These are phyloP conservation scores for Metallyticus violacea DNA, from an alignment of 2,888 invertebrate genomes.

Conservation along the genomic window DNA sequence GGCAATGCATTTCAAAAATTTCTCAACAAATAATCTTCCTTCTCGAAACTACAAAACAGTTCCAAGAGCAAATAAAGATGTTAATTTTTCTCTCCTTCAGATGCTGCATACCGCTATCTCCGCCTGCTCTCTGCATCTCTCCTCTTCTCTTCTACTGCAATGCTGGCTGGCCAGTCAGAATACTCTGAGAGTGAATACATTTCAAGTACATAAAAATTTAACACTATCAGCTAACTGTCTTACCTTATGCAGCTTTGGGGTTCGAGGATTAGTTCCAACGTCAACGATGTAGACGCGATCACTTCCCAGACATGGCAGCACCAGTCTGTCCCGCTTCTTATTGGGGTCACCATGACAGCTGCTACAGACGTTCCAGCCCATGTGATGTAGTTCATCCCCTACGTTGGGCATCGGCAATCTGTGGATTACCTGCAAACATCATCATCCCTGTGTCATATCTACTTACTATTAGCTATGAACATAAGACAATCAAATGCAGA, in stretches of 20 bases:
- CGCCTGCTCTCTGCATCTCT: background rate
- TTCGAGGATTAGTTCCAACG: slow-evolving; percentile 66
- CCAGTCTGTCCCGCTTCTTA: slow-evolving; percentile 69
- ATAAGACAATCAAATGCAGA: too few species aligned
- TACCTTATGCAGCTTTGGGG: slow-evolving; percentile 73
- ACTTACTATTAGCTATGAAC: too few species aligned
- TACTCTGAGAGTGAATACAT: too few species aligned
- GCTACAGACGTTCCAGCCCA: slow-evolving; percentile 96
- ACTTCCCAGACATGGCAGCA: slow-evolving; percentile 79
- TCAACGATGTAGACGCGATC: slow-evolving; percentile 84
- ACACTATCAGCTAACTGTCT: background rate
- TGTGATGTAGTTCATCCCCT: slow-evolving; percentile 91
- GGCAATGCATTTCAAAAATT: too few species aligned
- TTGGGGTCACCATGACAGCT: slow-evolving; percentile 68
- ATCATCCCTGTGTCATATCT: background rate
- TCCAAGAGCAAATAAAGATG: too few species aligned
- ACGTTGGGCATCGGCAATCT: slow-evolving; percentile 72
- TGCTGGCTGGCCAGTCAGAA: too few species aligned
- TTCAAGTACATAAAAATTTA: background rate
- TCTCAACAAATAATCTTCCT: too few species aligned
- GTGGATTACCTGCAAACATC: slow-evolving; percentile 72
- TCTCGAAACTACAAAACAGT: too few species aligned
- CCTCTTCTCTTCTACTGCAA: too few species aligned
- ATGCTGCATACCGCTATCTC: background rate
- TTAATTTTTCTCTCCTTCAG: too few species aligned